Evolutionary conservation across 2,888 invertebrate genomes (phyloP).

Genomic region (Scrobipalpa costella): DNA sequence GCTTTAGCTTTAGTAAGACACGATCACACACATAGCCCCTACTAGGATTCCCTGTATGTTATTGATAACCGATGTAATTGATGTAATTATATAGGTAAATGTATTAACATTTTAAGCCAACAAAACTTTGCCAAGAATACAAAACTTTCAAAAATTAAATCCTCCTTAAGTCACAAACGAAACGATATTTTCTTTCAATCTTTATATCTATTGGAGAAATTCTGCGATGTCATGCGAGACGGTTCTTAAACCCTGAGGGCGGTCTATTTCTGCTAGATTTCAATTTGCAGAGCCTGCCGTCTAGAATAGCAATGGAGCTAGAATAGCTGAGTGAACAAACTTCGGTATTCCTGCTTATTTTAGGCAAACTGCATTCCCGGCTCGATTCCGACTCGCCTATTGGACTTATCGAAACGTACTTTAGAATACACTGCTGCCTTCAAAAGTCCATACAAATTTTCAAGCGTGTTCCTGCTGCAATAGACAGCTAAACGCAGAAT

Average conservation of each 20-base stretch:
- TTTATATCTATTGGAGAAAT: neutral
- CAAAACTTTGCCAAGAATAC: too few relatives aligned
- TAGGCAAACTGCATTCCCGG: conserved; percentile 20
- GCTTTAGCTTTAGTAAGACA: too few relatives aligned
- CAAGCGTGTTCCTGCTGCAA: neutral
- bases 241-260: conserved; percentile 4
- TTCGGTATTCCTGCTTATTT: conserved; percentile 30
- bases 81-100: too few relatives aligned
- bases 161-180: neutral
- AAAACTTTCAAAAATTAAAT: neutral
- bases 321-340: conserved; percentile 36
- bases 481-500: neutral
- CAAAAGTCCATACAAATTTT: neutral
- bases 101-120: too few relatives aligned
- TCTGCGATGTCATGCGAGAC: neutral
- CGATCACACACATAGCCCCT: too few relatives aligned
- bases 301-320: conserved; percentile 32
- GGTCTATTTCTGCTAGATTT: conserved; percentile 28
- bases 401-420: neutral
- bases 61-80: too few relatives aligned
- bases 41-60: too few relatives aligned
- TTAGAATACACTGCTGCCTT: neutral
- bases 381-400: conserved; percentile 1
- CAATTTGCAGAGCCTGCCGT: conserved; percentile 27
- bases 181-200: conserved; percentile 1